Base-by-base conservation (phyloP, 2,888 invertebrate genomes). In the Loripinus fragilis region DNA sequence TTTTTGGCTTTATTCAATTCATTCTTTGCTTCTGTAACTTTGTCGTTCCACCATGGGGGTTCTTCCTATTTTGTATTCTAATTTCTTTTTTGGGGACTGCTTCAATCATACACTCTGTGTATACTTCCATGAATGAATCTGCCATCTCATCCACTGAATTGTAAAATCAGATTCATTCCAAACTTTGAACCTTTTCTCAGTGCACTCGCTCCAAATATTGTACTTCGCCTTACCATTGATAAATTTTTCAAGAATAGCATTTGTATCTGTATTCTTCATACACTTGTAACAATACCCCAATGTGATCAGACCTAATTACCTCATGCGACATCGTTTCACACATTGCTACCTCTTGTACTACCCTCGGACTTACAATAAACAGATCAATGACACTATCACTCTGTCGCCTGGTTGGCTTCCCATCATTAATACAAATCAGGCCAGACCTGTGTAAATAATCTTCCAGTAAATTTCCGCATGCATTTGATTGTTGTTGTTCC, bases 311-410 rank as follows among this genome's bases (percentile, higher is more conserved):
- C 48, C 69, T 69, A 23, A 69, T 50, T 12, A 48, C 25, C 50
- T 69, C 69, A 45, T 48, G 30, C 17, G 25, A 25, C 69, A 69
- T 28, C 25, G 70, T 70, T 30, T 70, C 70, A 70, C 52, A 70
- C 52, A 17, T 50, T 10, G 35, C 70, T 35, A 70, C 52, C 12
- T 70, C 52, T 35, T 50, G 70, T 10, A 70, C 33, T 2, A 52
- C n/a, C n/a, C 52, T 48, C 30, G 70, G 52, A 52, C 38, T 70
- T 5, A 70, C 70, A 10, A 70, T n/a, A 23, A 70, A 70, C 35
- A 70, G 28, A 30, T 70, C 70, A 33, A 70, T 70, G 23, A 70
- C 70, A 70, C 68, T 68, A 15, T 68, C 68, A 68, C 68, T 42
- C 3, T 3, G 5, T 42, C 68, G 41, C 25, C 68, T 68, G 3